Conservation (phyloP, 1,140 invertebrate species). For the Lethocerus indicus region DNA sequence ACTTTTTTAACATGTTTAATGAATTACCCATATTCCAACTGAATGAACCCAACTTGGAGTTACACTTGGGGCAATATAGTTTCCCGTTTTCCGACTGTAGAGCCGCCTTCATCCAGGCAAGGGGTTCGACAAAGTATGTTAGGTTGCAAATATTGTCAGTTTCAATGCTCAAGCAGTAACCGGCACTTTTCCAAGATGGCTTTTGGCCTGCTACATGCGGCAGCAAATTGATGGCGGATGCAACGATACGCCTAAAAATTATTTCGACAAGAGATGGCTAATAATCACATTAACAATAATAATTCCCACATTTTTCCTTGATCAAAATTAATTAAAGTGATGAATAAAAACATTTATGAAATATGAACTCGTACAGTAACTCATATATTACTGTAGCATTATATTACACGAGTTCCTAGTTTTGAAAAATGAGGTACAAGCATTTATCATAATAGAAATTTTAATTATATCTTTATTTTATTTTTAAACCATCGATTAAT, state of each 20-base stretch:
- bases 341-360: no score
- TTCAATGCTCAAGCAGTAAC: constrained; percentile 10
- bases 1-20: background rate
- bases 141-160: constrained; percentile 33
- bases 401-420: no score
- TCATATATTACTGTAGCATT: no score
- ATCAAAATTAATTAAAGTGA: no score
- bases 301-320: no score
- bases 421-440: no score
- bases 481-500: no score
- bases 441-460: no score
- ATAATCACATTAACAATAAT: background rate
- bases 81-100: constrained; percentile 51
- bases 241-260: constrained; percentile 39
- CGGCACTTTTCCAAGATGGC: constrained; percentile 27
- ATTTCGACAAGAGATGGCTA: background rate
- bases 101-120: constrained; percentile 63
- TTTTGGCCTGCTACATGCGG: constrained; percentile 39
- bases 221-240: constrained; percentile 57
- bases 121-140: constrained; percentile 63
- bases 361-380: no score
- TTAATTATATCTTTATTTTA: no score
- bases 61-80: constrained; percentile 67
- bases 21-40: constrained; percentile 60
- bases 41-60: constrained; percentile 60